These are phyloP conservation scores for Psittacula cyanocephala DNA, from an alignment of 2,113 vertebrate species.

Conservation along the genomic window DNA sequence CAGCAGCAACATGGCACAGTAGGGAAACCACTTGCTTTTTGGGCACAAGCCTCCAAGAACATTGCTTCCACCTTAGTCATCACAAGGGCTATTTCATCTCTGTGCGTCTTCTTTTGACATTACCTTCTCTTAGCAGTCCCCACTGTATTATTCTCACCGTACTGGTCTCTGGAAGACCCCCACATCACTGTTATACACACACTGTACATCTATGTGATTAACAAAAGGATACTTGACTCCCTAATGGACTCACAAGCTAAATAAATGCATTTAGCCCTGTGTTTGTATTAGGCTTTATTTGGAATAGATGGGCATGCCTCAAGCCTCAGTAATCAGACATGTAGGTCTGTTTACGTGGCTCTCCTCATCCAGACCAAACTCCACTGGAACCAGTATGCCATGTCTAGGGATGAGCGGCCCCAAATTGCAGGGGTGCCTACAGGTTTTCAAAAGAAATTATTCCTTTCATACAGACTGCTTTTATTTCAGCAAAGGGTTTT, in stretches of 20 bases:
- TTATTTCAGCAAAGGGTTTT: neutral
- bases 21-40: neutral
- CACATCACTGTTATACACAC: fast-evolving
- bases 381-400: neutral
- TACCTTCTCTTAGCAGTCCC: neutral
- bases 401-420: neutral
- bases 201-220: neutral
- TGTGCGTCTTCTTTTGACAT: neutral
- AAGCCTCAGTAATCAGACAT: fast-evolving
- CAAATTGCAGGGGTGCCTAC: neutral
- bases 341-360: neutral
- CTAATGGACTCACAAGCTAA: neutral
- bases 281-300: neutral
- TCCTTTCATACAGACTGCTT: neutral
- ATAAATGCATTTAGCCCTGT: neutral
- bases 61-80: neutral
- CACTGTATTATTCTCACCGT: neutral
- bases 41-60: neutral
- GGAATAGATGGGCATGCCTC: neutral
- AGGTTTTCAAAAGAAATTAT: neutral
- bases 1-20: neutral
- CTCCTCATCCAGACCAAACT: neutral
- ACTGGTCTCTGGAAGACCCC: neutral
- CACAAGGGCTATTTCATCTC: neutral
- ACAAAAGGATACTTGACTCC: neutral